Conservation (phyloP, 2,888 invertebrate genomes). For the Diloba caeruleocephala region DNA sequence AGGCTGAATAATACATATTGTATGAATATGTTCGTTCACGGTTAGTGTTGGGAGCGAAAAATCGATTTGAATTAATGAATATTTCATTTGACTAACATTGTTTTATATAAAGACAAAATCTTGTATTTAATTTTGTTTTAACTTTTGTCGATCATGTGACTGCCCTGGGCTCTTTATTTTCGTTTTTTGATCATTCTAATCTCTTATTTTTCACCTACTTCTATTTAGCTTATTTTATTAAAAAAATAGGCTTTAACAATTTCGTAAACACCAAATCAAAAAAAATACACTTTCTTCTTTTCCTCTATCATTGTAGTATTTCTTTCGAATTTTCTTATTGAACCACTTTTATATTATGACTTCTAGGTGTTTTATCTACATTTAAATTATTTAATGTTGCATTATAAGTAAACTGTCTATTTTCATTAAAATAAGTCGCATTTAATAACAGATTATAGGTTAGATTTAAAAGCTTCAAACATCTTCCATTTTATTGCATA, state of each 20-base stretch:
- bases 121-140: conserved; percentile 12
- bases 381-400: conserved; percentile 24
- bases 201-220: background rate
- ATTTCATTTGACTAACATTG: conserved; percentile 10
- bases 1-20: conserved; percentile 44
- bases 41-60: conserved; percentile 1
- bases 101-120: conserved; percentile 7
- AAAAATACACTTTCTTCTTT: conserved; percentile 10
- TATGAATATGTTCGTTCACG: conserved; percentile 14
- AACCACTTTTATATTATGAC: conserved; percentile 19
- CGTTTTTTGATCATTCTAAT: too few relatives aligned
- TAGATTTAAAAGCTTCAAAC: conserved; percentile 41
- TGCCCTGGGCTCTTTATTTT: too few relatives aligned
- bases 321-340: conserved; percentile 3
- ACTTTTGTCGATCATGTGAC: background rate
- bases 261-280: conserved; percentile 33
- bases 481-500: conserved; percentile 55
- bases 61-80: conserved; percentile 24
- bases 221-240: conserved; percentile 5
- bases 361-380: conserved; percentile 23
- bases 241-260: conserved; percentile 15
- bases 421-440: conserved; percentile 43
- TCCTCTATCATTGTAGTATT: conserved; percentile 1
- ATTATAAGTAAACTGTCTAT: conserved; percentile 34
- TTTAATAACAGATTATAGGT: conserved; percentile 50